phyloP scores from a whole-genome alignment of 2,797 vertebrate species.

The Synanceia verrucosa region DNA sequence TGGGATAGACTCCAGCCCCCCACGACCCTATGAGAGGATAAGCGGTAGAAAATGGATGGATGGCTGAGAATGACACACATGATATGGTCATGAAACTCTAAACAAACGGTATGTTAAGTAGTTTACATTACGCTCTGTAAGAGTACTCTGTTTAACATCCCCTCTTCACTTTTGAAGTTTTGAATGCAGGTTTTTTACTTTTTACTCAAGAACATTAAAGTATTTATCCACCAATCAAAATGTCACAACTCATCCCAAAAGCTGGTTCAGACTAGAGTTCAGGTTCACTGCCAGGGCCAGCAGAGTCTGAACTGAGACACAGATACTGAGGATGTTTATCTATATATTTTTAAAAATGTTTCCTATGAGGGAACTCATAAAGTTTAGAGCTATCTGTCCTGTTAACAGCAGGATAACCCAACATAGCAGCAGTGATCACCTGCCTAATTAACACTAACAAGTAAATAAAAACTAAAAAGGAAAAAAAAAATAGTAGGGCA shows the following conservation, averaged over 20 bases:
- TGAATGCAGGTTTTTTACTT: background rate
- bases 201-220: background rate
- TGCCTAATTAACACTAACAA: background rate
- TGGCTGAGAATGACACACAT: too few relatives aligned
- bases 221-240: background rate
- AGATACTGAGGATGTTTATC: background rate
- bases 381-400: too few relatives aligned
- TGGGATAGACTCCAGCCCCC: too few relatives aligned
- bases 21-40: too few relatives aligned
- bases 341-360: background rate
- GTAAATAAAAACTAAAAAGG: background rate
- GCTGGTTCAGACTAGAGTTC: background rate
- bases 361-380: too few relatives aligned
- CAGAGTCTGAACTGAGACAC: background rate
- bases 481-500: background rate
- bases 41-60: too few relatives aligned
- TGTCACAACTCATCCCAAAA: background rate
- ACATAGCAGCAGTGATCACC: background rate
- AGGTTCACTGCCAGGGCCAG: background rate
- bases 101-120: too few relatives aligned
- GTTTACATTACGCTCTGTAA: too few relatives aligned
- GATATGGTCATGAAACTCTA: background rate
- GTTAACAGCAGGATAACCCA: background rate
- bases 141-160: background rate
- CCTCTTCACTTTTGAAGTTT: background rate